A percentile compares a stretch with the other conserved stretches of the same genome.
phyloP scores from a whole-genome alignment of 2,113 vertebrate species.

The Corythoichthys intestinalis region DNA sequence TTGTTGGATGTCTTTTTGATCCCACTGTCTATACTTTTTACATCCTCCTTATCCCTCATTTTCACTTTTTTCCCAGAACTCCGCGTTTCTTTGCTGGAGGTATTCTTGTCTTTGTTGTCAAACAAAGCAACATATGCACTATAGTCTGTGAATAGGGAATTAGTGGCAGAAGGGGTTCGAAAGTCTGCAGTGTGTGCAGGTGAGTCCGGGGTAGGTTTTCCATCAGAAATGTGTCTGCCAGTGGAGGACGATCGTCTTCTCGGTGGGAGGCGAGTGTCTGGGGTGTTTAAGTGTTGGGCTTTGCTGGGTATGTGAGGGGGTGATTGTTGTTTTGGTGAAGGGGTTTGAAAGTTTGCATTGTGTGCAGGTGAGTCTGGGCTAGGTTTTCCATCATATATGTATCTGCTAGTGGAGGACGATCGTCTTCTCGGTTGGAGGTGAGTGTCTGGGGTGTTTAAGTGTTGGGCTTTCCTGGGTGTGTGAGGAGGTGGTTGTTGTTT shows the following conservation, averaged over 20 bases:
- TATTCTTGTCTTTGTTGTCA: not conserved
- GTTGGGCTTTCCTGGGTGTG: too few relatives aligned
- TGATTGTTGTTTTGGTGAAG: not conserved
- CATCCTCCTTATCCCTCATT: not conserved
- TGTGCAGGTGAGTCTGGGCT: too few relatives aligned
- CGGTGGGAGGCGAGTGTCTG: not conserved
- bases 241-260: not conserved
- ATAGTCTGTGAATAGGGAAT: not conserved
- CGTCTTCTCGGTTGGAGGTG: too few relatives aligned
- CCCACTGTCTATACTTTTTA: not conserved
- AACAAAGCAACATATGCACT: not conserved
- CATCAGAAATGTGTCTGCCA: constrained; percentile 1
- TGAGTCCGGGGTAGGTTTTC: constrained; percentile 20
- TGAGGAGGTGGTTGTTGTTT: too few relatives aligned
- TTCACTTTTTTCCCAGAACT: constrained; percentile 4
- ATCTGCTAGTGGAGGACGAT: too few relatives aligned
- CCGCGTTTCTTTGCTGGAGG: constrained; percentile 14
- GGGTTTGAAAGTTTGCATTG: not conserved
- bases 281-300: constrained; percentile 4
- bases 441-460: too few relatives aligned
- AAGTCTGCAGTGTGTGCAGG: constrained; percentile 7
- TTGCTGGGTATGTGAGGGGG: constrained; percentile 19
- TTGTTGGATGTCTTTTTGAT: not conserved
- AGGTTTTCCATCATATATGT: too few relatives aligned
- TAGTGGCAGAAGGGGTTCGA: constrained; percentile 11